Evolutionary conservation across 2,888 invertebrate genomes (phyloP).

Genomic region (Xanthorhoe spadicearia): DNA sequence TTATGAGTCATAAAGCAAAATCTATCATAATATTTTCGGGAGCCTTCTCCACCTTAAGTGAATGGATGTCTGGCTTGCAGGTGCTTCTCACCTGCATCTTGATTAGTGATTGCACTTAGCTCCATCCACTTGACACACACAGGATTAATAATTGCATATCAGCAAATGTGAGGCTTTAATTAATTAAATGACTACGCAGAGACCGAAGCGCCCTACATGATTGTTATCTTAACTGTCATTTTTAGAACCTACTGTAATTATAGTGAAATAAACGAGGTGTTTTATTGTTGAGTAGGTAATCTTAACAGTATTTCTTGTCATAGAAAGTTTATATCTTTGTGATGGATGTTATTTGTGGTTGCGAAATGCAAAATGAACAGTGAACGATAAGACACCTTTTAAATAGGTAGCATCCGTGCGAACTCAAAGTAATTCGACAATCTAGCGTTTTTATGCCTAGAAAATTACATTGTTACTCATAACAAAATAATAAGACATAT

Average conservation of each 20-base stretch:
- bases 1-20: neutral
- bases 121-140: slow-evolving; percentile 64
- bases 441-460: slow-evolving; percentile 13
- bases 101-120: slow-evolving; percentile 78
- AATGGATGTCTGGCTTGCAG: slow-evolving; percentile 66
- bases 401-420: slow-evolving; percentile 28
- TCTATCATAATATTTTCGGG: slow-evolving; percentile 2
- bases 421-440: slow-evolving; percentile 15
- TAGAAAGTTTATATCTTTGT: slow-evolving; percentile 30
- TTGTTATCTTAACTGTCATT: slow-evolving; percentile 58
- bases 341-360: slow-evolving; percentile 36
- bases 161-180: slow-evolving; percentile 72
- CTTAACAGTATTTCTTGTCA: slow-evolving; percentile 25
- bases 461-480: neutral
- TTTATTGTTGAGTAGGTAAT: slow-evolving; percentile 30
- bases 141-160: slow-evolving; percentile 70
- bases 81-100: slow-evolving; percentile 78
- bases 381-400: slow-evolving; percentile 26
- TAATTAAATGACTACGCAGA: slow-evolving; percentile 66
- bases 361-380: slow-evolving; percentile 28
- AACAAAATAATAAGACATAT: neutral
- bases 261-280: slow-evolving; percentile 43
- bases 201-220: slow-evolving; percentile 48
- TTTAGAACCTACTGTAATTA: slow-evolving; percentile 52
- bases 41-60: slow-evolving; percentile 48